These are phyloP conservation scores for Ophiodon elongatus DNA, from an alignment of 2,113 vertebrate genomes.

Conservation along the genomic window DNA sequence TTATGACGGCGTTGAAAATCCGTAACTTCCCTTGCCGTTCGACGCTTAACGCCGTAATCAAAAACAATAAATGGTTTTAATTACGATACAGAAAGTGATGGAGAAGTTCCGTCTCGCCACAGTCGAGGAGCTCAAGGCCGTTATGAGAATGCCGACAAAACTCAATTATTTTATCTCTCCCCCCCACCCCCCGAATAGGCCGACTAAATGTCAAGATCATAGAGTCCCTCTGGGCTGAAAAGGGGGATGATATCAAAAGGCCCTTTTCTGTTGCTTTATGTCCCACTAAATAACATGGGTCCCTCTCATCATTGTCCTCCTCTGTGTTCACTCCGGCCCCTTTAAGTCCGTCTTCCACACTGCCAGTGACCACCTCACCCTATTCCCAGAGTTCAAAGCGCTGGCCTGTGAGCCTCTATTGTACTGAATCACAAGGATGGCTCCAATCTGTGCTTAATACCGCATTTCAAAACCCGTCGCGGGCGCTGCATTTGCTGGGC, in stretches of 20 bases:
- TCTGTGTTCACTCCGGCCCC: constrained; percentile 74
- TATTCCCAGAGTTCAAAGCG: constrained; percentile 76
- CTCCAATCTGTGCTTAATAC: constrained; percentile 58
- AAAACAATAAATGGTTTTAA: constrained; percentile 62
- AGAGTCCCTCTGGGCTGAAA: constrained; percentile 81
- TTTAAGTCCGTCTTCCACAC: constrained; percentile 78
- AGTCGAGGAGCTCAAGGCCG: constrained; percentile 60
- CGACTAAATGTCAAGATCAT: constrained; percentile 88
- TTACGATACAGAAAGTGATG: constrained; percentile 43
- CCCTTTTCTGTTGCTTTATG: constrained; percentile 81
- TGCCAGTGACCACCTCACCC: constrained; percentile 79
- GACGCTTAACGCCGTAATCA: constrained; percentile 54
- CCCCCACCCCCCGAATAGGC: constrained; percentile 70
- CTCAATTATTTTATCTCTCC: constrained; percentile 83
- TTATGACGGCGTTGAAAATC: constrained; percentile 72
- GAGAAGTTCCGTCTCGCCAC: constrained; percentile 58
- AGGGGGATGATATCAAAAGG: constrained; percentile 83
- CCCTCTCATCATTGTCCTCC: constrained; percentile 80
- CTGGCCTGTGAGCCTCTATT: constrained; percentile 60
- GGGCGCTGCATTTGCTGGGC: constrained; percentile 30
- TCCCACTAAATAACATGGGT: constrained; percentile 82
- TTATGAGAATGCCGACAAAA: constrained; percentile 66
- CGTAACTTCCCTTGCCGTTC: constrained; percentile 62
- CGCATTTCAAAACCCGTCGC: constrained; percentile 67
- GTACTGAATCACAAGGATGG: constrained; percentile 68